A percentile compares a stretch with the other conserved stretches of the same genome.
These are phyloP conservation scores for Novumbra hubbsi DNA, from an alignment of 2,797 vertebrate genomes.

Conservation along the genomic window DNA sequence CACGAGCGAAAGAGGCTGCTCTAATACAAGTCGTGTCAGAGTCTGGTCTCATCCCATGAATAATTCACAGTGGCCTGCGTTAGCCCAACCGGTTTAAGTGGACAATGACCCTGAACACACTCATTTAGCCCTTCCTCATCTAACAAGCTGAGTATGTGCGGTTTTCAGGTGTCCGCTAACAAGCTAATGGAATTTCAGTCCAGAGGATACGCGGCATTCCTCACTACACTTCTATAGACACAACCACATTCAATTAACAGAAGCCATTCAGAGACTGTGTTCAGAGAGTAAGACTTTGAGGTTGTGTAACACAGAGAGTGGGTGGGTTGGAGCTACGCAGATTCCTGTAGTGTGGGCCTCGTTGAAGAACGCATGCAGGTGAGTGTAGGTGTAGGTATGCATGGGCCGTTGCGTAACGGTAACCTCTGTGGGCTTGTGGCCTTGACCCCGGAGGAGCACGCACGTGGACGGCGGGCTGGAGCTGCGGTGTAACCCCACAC, in stretches of 20 bases:
- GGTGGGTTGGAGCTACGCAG: background rate
- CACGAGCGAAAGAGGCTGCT: conserved; percentile 46
- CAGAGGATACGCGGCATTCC: conserved; percentile 70
- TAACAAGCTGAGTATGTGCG: conserved; percentile 73
- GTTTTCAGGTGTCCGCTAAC: conserved; percentile 70
- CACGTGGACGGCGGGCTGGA: no score
- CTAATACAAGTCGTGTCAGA: conserved; percentile 64
- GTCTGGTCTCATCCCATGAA: conserved; percentile 67
- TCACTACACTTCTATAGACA: conserved; percentile 53
- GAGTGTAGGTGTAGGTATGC: background rate
- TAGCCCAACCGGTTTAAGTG: conserved; percentile 72
- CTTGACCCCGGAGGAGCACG: no score
- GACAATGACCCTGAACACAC: conserved; percentile 75
- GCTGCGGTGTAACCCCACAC: background rate
- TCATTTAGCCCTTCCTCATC: conserved; percentile 71
- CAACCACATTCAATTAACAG: conserved; percentile 76
- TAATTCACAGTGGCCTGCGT: conserved; percentile 68
- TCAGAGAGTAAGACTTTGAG: conserved; percentile 64
- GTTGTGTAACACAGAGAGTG: conserved; percentile 39
- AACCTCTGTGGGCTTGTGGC: background rate
- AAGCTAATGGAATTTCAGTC: conserved; percentile 80
- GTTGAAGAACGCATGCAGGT: background rate
- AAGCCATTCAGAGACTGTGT: conserved; percentile 59
- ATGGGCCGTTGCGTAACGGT: background rate
- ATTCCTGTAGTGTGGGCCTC: background rate